A percentile compares a stretch with the other conserved stretches of the same genome.
Evolutionary conservation across 2,113 vertebrate species (phyloP).

Genomic region (Nettapus auritus): DNA sequence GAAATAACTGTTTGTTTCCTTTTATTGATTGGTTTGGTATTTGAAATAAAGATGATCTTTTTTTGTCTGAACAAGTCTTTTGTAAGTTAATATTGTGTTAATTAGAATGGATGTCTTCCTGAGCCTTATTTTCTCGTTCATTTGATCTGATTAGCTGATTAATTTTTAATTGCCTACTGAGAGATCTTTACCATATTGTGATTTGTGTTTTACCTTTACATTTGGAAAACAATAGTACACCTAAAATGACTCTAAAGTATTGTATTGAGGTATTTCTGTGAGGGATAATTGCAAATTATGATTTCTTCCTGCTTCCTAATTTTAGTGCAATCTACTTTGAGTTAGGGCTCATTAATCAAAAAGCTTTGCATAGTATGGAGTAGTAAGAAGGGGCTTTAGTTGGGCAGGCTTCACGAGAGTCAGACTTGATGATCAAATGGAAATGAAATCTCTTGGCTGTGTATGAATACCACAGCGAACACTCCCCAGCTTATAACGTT

Average conservation of each 20-base stretch:
- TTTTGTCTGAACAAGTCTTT: constrained; percentile 35
- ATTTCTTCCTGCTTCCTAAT: constrained; percentile 48
- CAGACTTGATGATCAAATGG: background rate
- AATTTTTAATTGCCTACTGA: constrained; percentile 65
- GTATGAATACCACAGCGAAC: background rate
- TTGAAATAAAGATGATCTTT: constrained; percentile 20
- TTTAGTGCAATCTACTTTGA: constrained; percentile 4
- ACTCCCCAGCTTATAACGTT: background rate
- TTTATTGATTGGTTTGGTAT: constrained; percentile 48
- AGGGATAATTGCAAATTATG: constrained; percentile 21
- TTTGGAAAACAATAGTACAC: constrained; percentile 23
- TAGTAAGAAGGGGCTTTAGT: background rate
- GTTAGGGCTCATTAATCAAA: constrained; percentile 8
- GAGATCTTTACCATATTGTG: constrained; percentile 48
- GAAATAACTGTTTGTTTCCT: constrained; percentile 54
- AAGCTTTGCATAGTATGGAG: background rate
- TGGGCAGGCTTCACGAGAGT: background rate
- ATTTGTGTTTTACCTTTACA: constrained; percentile 50
- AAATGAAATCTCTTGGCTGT: background rate
- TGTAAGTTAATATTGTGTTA: constrained; percentile 59
- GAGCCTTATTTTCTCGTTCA: constrained; percentile 58
- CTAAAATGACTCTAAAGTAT: constrained; percentile 14
- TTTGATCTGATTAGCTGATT: constrained; percentile 61
- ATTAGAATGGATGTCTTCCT: constrained; percentile 58
- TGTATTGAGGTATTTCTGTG: background rate